phyloP scores from a whole-genome alignment of 2,797 vertebrate species.

The Smutsia gigantea region DNA sequence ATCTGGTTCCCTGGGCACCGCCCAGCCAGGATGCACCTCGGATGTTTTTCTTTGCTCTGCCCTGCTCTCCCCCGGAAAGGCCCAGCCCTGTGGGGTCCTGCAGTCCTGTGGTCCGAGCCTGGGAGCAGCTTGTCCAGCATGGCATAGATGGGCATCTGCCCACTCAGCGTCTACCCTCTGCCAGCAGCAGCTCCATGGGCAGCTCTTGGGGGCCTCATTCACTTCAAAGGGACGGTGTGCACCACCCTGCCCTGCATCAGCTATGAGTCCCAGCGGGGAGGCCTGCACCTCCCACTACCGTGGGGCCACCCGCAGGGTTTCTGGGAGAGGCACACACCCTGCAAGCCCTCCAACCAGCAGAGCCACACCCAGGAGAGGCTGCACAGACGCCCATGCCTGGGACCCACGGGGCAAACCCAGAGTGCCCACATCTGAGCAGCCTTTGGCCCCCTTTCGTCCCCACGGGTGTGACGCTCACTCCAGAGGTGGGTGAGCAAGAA shows the following conservation, averaged over 20 bases:
- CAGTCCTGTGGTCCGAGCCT: not conserved
- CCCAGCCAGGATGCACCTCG: not conserved
- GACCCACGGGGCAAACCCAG: not conserved
- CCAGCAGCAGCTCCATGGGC: fast-evolving
- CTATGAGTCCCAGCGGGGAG: too few species aligned
- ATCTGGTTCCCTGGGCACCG: not conserved
- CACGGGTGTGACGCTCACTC: too few species aligned
- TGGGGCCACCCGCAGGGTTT: too few species aligned
- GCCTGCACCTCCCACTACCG: too few species aligned
- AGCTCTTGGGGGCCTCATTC: not conserved
- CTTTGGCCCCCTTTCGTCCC: not conserved
- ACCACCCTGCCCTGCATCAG: fast-evolving
- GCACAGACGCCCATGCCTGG: fast-evolving
- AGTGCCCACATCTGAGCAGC: fast-evolving
- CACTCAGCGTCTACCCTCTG: fast-evolving
- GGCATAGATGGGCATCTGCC: fast-evolving
- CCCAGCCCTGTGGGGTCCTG: not conserved
- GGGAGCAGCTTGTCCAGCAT: not conserved
- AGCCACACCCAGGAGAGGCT: not conserved
- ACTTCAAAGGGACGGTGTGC: too few species aligned
- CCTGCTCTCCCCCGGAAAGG: not conserved
- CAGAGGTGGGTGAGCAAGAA: not conserved
- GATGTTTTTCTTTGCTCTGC: not conserved
- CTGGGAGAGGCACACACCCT: fast-evolving
- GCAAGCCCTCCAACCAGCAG: not conserved